Base-by-base conservation (phyloP, 92 coral and sea anemone species). In the Pocillopora grandis region DNA sequence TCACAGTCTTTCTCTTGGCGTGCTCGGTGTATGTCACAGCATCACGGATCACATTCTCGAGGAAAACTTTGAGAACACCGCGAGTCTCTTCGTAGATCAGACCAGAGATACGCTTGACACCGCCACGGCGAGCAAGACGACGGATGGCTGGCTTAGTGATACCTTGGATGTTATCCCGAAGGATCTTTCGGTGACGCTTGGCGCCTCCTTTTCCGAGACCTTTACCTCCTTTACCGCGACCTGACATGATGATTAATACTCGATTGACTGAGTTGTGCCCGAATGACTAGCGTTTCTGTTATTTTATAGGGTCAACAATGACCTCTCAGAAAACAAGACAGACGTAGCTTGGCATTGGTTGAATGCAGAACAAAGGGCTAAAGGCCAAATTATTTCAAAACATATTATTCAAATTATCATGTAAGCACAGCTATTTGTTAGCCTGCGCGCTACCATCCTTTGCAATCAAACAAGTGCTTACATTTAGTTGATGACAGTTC, bases 151-250 rank as follows among this genome's bases (percentile, higher is more conserved):
- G 93, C 88, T 92, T 92, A 71, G 95, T 92, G 93, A 93, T 93
- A 76, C 95, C 93, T 86, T 92, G 95, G 88, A 92, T 89, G 91
- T 88, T 85, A 35, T 89, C 89, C 11, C 87, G 82, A 48, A 76
- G 82, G 64, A 88, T 83, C 77, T 90, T 93, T 58, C 96, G 92
- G 83, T 93, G 96, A 94, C 98, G 98, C 93, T 94, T 94, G 89
- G 98, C 98, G 91, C 98, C 98, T 92, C 98, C 98, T 85, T 94
- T 94, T 85, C 98, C 98, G 62, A 94, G 95, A 87, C 98, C 98
- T 92, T 94, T 94, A 80, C 98, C 98, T 89, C 98, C 98, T 94
- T 94, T 94, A 21, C 95, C 95, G 69, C 95, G 92, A 64, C 95
- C 95, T 66, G 95, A 85, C 95, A 91, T 91, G 36, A 11, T 69